Evolutionary conservation across 1,140 invertebrate genomes (phyloP).

Genomic region (Mactra quadrangularis): DNA sequence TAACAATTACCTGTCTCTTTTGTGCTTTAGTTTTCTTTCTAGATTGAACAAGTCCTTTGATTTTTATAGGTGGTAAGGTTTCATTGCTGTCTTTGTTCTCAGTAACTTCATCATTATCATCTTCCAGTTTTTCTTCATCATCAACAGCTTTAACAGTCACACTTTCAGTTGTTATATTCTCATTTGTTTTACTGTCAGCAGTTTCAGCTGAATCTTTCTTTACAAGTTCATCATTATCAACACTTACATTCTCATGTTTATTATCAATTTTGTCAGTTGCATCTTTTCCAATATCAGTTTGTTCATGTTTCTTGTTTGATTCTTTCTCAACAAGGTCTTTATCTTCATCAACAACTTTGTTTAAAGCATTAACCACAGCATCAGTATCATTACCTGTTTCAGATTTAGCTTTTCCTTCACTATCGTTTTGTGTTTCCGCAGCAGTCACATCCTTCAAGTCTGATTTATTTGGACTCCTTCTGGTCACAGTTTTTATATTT

Average conservation of each 20-base stretch:
- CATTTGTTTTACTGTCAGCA: neutral
- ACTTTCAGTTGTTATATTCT: neutral
- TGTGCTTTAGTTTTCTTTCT: slow-evolving; percentile 34
- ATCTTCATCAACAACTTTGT: neutral
- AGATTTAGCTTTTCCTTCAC: neutral
- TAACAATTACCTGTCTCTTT: slow-evolving; percentile 61
- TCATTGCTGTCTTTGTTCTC: neutral
- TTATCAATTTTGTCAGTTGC: no score
- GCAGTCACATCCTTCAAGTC: no score
- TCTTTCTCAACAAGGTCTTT: neutral
- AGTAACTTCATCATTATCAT: neutral
- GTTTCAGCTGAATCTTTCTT: neutral
- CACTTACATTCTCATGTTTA: neutral
- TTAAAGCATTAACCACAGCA: neutral
- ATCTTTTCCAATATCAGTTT: neutral
- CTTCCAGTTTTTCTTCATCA: neutral
- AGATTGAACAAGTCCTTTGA: slow-evolving; percentile 42
- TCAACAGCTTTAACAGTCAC: slow-evolving; percentile 9
- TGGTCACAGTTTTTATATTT: neutral
- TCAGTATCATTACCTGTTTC: neutral
- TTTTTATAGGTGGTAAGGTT: slow-evolving; percentile 20
- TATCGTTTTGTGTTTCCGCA: neutral
- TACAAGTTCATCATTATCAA: neutral
- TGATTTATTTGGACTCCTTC: slow-evolving; percentile 13
- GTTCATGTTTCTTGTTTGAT: neutral